A percentile compares a stretch with the other conserved stretches of the same genome.
Evolutionary conservation across 2,888 invertebrate genomes (phyloP).

Genomic region (Mesoligia furuncula): DNA sequence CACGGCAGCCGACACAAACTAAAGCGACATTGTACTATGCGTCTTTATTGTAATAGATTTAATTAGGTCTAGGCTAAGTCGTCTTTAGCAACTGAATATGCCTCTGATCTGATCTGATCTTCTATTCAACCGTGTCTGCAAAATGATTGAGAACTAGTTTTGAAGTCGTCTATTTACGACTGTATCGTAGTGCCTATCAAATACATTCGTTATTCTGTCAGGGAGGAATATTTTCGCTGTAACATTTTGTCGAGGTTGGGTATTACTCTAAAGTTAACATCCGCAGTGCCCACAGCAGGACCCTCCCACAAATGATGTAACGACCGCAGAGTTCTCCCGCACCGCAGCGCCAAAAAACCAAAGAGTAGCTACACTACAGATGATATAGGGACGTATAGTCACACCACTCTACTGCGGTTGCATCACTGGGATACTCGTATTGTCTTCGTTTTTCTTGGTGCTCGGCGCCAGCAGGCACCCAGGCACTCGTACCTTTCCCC

Average conservation of each 20-base stretch:
- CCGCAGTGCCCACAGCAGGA: conserved; percentile 42
- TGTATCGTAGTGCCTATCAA: not conserved
- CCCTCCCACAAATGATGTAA: conserved; percentile 53
- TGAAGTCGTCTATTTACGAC: not conserved
- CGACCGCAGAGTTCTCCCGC: conserved; percentile 40
- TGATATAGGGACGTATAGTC: conserved; percentile 2
- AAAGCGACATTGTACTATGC: conserved; percentile 8
- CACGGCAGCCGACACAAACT: conserved; percentile 9
- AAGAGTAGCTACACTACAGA: conserved; percentile 22
- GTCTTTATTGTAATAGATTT: conserved; percentile 20
- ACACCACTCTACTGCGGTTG: conserved; percentile 22
- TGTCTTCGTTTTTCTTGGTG: conserved; percentile 27
- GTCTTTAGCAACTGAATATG: conserved; percentile 16
- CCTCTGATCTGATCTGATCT: no score
- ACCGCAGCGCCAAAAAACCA: conserved; percentile 42
- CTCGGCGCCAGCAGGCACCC: conserved; percentile 23
- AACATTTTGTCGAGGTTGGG: conserved; percentile 16
- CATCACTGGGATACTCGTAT: conserved; percentile 7
- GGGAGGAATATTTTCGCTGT: not conserved
- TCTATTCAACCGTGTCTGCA: conserved; percentile 6
- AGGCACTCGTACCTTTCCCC: conserved; percentile 20
- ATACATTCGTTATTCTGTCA: not conserved
- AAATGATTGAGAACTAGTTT: conserved; percentile 5
- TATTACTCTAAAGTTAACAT: conserved; percentile 34
- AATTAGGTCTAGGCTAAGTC: conserved; percentile 36